phyloP scores from a whole-genome alignment of 1,140 invertebrate genomes.

The Drosophila santomea region DNA sequence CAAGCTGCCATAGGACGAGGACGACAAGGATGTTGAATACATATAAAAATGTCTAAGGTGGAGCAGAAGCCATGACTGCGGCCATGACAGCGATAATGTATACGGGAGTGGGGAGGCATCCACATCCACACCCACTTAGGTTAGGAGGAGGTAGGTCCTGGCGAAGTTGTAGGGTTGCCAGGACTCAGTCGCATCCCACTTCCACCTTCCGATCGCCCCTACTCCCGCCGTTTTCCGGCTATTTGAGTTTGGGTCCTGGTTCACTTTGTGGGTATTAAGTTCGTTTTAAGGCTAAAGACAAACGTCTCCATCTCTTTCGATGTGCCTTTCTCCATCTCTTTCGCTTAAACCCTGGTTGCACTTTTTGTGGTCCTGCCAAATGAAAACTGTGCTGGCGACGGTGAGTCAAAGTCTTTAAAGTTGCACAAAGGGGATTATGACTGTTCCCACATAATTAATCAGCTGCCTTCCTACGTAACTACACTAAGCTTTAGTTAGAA shows the following conservation, averaged over 20 bases:
- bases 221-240: constrained; percentile 10
- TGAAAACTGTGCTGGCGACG: constrained; percentile 16
- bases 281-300: constrained; percentile 72
- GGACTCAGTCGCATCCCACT: constrained; percentile 17
- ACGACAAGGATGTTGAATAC: constrained; percentile 75
- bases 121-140: constrained; percentile 4
- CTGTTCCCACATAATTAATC: constrained; percentile 35
- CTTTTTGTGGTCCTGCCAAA: constrained; percentile 49
- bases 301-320: constrained; percentile 38
- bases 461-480: constrained; percentile 1
- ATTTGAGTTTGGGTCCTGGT: constrained; percentile 34
- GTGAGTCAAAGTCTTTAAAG: constrained; percentile 42
- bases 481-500: neutral
- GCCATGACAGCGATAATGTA: constrained; percentile 83
- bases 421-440: constrained; percentile 49
- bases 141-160: constrained; percentile 8
- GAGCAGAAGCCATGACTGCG: constrained; percentile 84
- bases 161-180: constrained; percentile 67
- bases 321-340: constrained; percentile 1
- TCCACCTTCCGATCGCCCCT: constrained; percentile 22
- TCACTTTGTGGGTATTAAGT: constrained; percentile 80
- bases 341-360: constrained; percentile 31
- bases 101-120: constrained; percentile 36
- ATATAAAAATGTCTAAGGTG: constrained; percentile 81
- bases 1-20: constrained; percentile 78